Conservation (phyloP, 2,113 vertebrate species). For the Cathartes aura region DNA sequence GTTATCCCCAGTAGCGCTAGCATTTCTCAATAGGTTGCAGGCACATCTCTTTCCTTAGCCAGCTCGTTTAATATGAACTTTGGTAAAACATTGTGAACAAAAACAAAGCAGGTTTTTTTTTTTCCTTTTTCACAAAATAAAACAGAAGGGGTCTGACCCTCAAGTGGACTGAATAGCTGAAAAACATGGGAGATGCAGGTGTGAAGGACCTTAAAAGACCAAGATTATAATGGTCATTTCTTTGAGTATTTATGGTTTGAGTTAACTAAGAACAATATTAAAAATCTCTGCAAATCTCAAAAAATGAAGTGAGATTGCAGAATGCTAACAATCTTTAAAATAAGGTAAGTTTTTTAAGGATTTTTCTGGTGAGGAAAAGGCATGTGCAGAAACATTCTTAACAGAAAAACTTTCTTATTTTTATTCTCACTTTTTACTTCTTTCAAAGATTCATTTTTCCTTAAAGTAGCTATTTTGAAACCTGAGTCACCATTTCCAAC, state of each 20-base stretch:
- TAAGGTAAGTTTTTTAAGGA: background rate
- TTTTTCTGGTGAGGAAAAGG: background rate
- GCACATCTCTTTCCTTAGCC: background rate
- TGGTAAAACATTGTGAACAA: background rate
- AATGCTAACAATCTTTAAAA: background rate
- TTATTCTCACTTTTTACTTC: background rate
- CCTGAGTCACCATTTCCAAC: background rate
- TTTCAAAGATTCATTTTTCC: background rate
- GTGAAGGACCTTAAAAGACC: background rate
- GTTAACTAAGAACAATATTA: background rate
- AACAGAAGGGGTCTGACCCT: background rate
- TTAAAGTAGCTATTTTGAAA: background rate
- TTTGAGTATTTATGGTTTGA: background rate
- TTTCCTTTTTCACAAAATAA: background rate
- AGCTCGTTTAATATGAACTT: background rate
- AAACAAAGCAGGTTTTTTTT: background rate
- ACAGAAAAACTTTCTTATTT: background rate
- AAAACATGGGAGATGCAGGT: background rate
- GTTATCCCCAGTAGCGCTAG: accelerated
- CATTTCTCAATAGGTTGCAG: background rate
- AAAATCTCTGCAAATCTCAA: background rate
- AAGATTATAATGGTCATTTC: background rate
- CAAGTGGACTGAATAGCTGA: background rate
- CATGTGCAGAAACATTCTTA: background rate
- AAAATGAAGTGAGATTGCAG: background rate